Conservation (phyloP, 2,888 invertebrate species). For the Sacculina carcini region DNA sequence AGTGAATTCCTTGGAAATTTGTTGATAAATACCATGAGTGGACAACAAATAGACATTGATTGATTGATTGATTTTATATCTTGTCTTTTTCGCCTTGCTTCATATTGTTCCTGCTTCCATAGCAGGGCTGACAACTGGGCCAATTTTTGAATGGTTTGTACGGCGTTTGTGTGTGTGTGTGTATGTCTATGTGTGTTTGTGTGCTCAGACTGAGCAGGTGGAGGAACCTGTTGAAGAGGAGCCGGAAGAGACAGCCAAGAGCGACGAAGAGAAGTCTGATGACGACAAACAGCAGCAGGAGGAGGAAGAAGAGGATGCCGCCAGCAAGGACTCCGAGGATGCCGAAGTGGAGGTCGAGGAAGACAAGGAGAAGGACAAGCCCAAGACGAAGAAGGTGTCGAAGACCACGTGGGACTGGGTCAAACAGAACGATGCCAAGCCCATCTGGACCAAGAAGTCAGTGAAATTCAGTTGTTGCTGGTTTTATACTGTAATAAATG, state of each 20-base stretch:
- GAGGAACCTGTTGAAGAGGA: constrained; percentile 37
- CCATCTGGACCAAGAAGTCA: constrained; percentile 89
- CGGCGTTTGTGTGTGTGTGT: too few relatives aligned
- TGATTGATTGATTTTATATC: too few relatives aligned
- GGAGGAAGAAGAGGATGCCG: constrained; percentile 15
- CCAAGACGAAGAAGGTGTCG: constrained; percentile 62
- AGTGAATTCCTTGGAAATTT: too few relatives aligned
- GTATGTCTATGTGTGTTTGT: too few relatives aligned
- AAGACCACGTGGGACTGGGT: constrained; percentile 98
- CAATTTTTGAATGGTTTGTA: too few relatives aligned
- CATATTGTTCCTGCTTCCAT: too few relatives aligned
- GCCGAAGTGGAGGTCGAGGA: constrained; percentile 19
- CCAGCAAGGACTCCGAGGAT: constrained; percentile 28
- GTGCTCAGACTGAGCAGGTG: constrained; percentile 39
- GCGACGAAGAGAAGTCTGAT: constrained; percentile 20
- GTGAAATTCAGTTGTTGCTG: constrained; percentile 8
- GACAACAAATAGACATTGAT: too few relatives aligned
- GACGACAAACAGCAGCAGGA: constrained; percentile 16
- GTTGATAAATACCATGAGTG: too few relatives aligned
- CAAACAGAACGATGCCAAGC: constrained; percentile 80
- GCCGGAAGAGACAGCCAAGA: constrained; percentile 26
- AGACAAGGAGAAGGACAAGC: constrained; percentile 33
- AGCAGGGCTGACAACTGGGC: too few relatives aligned
- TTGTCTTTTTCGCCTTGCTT: too few relatives aligned
- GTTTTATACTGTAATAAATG: too few relatives aligned